Evolutionary conservation across 2,888 invertebrate genomes (phyloP).

Genomic region (Linnaemya vulpina): DNA sequence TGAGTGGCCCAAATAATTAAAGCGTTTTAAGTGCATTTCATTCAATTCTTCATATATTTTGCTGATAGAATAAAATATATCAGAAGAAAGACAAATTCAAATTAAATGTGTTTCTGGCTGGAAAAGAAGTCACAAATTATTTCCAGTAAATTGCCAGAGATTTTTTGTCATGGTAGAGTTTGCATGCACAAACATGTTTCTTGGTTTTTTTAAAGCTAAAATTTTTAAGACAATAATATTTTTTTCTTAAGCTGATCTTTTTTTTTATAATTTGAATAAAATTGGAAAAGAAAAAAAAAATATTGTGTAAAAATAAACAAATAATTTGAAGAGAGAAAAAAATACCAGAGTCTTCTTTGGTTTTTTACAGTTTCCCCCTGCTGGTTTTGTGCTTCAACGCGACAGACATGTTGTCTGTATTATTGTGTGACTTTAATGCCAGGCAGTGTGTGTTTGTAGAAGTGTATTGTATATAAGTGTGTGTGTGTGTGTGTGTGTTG

Average conservation of each 20-base stretch:
- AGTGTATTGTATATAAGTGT: neutral
- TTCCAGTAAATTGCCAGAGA: constrained; percentile 68
- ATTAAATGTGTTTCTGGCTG: constrained; percentile 11
- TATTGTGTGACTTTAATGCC: constrained; percentile 37
- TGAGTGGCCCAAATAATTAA: constrained; percentile 15
- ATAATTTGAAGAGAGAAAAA: constrained; percentile 17
- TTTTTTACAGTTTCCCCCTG: neutral
- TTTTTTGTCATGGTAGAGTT: constrained; percentile 49
- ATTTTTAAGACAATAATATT: constrained; percentile 6
- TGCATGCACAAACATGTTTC: constrained; percentile 26
- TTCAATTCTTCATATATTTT: neutral
- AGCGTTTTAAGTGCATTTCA: constrained; percentile 42
- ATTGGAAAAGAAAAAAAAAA: neutral
- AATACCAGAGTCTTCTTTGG: constrained; percentile 12
- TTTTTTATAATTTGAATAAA: constrained; percentile 37
- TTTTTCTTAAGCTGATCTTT: constrained; percentile 11
- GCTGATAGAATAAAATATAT: constrained; percentile 22
- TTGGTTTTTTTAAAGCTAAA: neutral
- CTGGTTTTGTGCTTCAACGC: neutral
- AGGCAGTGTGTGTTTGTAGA: neutral
- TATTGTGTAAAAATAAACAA: constrained; percentile 9
- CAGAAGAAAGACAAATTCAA: neutral
- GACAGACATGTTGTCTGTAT: constrained; percentile 47
- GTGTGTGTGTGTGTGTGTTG: neutral
- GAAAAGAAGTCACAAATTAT: constrained; percentile 50